phyloP scores from a whole-genome alignment of 2,797 vertebrate genomes.

The Eupleurogrammus muticus region DNA sequence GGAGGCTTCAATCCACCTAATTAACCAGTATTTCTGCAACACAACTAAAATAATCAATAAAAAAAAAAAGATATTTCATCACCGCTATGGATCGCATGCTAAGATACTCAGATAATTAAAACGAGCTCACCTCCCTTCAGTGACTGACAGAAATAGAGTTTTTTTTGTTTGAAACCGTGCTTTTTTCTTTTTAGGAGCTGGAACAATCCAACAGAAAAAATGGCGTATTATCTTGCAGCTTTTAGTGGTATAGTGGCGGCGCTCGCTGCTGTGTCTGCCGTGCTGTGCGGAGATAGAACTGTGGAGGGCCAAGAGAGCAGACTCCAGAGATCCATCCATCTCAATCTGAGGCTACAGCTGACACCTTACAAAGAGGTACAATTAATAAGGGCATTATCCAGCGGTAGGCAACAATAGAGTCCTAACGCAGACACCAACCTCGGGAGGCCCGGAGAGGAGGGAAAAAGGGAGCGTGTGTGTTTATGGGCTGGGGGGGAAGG shows the following conservation, averaged over 20 bases:
- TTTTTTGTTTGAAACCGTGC: conserved; percentile 45
- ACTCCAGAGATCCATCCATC: conserved; percentile 87
- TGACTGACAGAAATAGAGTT: conserved; percentile 22
- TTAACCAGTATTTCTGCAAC: conserved; percentile 91
- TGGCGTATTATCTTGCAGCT: conserved; percentile 59
- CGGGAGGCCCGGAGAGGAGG: conserved; percentile 80
- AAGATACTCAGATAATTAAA: conserved; percentile 80
- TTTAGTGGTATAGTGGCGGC: conserved; percentile 61
- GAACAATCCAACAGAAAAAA: conserved; percentile 36
- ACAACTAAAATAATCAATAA: conserved; percentile 91
- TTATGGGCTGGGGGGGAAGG: conserved; percentile 79
- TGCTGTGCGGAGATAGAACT: conserved; percentile 78
- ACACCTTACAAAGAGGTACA: conserved; percentile 87
- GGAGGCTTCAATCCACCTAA: conserved; percentile 91
- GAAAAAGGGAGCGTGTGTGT: conserved; percentile 69
- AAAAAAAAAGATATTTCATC: conserved; percentile 84
- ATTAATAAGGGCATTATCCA: conserved; percentile 90
- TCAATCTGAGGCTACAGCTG: conserved; percentile 86
- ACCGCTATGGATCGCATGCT: conserved; percentile 68
- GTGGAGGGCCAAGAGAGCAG: conserved; percentile 79
- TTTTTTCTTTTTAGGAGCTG: conserved; percentile 15
- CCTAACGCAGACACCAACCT: conserved; percentile 86
- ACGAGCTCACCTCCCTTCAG: conserved; percentile 39
- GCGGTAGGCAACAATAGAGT: conserved; percentile 85
- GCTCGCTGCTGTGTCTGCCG: conserved; percentile 80